phyloP scores from a whole-genome alignment of 2,888 invertebrate species.

The Rotaria magnacalcarata region DNA sequence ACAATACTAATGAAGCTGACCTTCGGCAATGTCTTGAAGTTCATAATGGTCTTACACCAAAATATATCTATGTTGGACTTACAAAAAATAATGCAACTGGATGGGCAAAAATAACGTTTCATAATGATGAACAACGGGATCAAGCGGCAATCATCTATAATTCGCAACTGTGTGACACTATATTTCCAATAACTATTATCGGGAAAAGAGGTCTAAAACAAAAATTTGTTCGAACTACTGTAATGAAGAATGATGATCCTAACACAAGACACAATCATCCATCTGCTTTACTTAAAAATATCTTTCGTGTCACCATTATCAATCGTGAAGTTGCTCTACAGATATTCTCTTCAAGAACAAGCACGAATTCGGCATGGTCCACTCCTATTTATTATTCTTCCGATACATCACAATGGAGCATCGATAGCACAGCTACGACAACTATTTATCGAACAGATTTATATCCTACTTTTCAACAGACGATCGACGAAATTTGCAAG shows the following conservation, averaged over 20 bases:
- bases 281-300: not conserved
- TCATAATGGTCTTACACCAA: not conserved
- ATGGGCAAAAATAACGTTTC: slow-evolving; percentile 1
- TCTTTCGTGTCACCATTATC: not conserved
- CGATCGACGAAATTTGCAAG: not conserved
- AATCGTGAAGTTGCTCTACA: not conserved
- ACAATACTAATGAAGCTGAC: not conserved
- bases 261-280: not conserved
- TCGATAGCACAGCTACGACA: not conserved
- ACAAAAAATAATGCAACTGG: not conserved
- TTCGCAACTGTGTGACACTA: not conserved
- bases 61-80: not conserved
- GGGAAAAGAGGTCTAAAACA: not conserved
- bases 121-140: not conserved
- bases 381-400: too few relatives aligned
- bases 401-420: not conserved
- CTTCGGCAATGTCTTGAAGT: not conserved
- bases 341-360: not conserved
- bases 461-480: not conserved
- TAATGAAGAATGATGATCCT: not conserved
- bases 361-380: too few relatives aligned
- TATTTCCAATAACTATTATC: not conserved
- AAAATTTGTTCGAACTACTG: not conserved
- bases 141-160: not conserved
- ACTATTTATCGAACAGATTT: not conserved